Base-by-base conservation (phyloP, 2,113 vertebrate species). In the Megaceryle maxima region DNA sequence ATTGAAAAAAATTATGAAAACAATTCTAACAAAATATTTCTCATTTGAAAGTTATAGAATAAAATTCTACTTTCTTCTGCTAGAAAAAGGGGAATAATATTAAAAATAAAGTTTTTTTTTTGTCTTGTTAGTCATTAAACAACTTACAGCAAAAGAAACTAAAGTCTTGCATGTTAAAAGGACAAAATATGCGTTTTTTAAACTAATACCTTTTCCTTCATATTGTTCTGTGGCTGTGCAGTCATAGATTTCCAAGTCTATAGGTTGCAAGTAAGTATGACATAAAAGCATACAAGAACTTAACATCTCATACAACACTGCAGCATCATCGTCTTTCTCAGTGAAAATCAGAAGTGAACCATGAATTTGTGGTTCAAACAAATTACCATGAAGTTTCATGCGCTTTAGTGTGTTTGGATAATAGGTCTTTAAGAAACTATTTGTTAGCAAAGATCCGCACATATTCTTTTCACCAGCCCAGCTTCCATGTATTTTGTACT, bases 131-230 rank as follows among this genome's bases (percentile, higher is more conserved):
- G 33, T 75, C 92, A 73, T 81, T 12, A 68, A 63, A 74, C 37
- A 68, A 51, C 4, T 39, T 50, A 24, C 9, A 18, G 68, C 6
- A 90, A 88, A 90, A 91, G 17, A 88, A 83, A 62, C 59, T 2
- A 21, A 73, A n/a, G 4, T 26, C 15, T 86, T 68, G 6, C 12
- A 28, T 50, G 3, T 81, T 55, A 74, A 59, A 82, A 77, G 15
- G 59, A 11, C 5, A 70, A 78, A 84, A 3, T 15, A 9, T 21
- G 4, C 1, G 1, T 0, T 0, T 11, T 26, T 86, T 43, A 31
- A 90, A 55, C 5, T 37, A 60, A 43, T 33, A 20, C 5, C 8
- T 82, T 94, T 81, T 63, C 13, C 7, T 84, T 80, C 11, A 15
- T 64, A 20, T 21, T 79, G 13, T 82, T 87, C 66, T 76, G 41